Evolutionary conservation across 2,888 invertebrate genomes (phyloP).

Genomic region (Tinea semifulvella): DNA sequence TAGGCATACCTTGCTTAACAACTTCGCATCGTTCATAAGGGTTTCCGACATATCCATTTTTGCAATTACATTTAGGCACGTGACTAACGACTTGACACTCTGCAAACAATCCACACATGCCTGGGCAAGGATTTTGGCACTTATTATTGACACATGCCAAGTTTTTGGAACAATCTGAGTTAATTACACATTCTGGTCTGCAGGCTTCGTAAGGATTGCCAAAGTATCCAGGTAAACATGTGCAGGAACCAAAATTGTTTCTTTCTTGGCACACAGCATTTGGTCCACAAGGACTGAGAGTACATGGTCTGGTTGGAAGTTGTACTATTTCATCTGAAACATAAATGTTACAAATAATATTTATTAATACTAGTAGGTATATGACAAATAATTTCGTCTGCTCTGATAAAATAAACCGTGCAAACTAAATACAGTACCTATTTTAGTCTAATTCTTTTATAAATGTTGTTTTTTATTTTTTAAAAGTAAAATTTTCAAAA

Average conservation of each 20-base stretch:
- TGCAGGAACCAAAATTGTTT: conserved; percentile 72
- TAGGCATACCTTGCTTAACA: conserved; percentile 39
- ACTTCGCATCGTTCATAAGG: conserved; percentile 64
- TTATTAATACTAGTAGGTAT: background rate
- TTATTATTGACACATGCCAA: conserved; percentile 73
- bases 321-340: conserved; percentile 28
- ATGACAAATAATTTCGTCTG: too few species aligned
- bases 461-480: too few species aligned
- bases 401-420: too few species aligned
- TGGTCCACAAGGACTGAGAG: conserved; percentile 72
- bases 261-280: conserved; percentile 75
- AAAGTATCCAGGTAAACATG: conserved; percentile 72
- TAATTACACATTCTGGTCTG: conserved; percentile 76
- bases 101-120: conserved; percentile 79
- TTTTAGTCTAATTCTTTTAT: too few species aligned
- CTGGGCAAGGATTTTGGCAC: conserved; percentile 78
- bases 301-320: conserved; percentile 51
- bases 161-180: conserved; percentile 72
- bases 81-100: conserved; percentile 80
- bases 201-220: conserved; percentile 77
- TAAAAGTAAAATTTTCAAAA: too few species aligned
- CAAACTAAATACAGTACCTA: too few species aligned
- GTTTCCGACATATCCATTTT: conserved; percentile 73
- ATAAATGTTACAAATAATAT: conserved; percentile 12
- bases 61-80: conserved; percentile 77